Evolutionary conservation across 1,140 invertebrate species (phyloP), one percentile per base, ranked within the genome.

Genomic region (Drosophila tropicalis): DNA sequence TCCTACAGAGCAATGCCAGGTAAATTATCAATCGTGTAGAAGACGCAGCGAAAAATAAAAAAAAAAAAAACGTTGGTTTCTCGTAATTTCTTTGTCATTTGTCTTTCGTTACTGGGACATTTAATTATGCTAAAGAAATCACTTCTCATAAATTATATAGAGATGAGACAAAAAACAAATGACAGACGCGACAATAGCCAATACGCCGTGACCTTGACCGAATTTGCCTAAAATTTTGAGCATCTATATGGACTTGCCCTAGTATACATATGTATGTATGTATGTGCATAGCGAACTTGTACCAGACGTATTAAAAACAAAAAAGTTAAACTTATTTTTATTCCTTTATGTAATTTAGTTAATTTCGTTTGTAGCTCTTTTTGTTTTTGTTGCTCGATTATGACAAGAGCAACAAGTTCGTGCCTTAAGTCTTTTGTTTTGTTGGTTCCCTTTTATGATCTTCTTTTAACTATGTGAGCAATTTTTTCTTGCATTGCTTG

Each of bases 371-470:
- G 17, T 55, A 29, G 39, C 25, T 25, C 6, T 5, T 19, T 47
- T 9, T 17, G 19, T 19, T 22, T 51, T 47, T 19, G 17, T 47
- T 17, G 2, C 4, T 39, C n/a, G 12, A 19, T 51, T 63, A 34
- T 70, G 73, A 73, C 39, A 58, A 68, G 66, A 66, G 54, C 65
- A 65, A 70, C 74, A 70, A 70, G 79, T 76, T 72, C 69, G 76
- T 81, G 69, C 68, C 72, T 67, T 63, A 79, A 81, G 79, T 81
- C 69, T 81, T 81, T 76, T 75, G 78, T 81, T 71, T 71, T 61
- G 22, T 29, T 56, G 19, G 9, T 62, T 17, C n/a, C 17, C 40
- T 40, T 47, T 62, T 44, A 17, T 63, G 41, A 47, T 47, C 29
- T 51, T 22, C 40, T 29, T 76, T 65, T 65, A 12, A 62, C 12